Evolutionary conservation across 2,797 vertebrate species (phyloP).

Genomic region (Oryzias dopingdopingensis): DNA sequence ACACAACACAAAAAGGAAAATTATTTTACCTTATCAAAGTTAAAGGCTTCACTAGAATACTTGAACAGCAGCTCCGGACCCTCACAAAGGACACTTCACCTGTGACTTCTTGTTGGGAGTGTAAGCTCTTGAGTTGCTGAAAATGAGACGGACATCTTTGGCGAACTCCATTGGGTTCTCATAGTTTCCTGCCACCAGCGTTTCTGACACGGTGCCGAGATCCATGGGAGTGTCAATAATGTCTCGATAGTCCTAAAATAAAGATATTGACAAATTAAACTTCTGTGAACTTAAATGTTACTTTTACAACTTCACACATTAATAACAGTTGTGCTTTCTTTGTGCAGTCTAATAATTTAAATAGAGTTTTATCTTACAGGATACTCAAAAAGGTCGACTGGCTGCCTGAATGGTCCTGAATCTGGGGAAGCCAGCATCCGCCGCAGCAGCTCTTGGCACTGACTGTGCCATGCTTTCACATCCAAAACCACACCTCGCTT

Average conservation of each 20-base stretch:
- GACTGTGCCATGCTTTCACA: slow-evolving; percentile 82
- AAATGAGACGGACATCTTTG: slow-evolving; percentile 95
- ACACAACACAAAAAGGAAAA: background rate
- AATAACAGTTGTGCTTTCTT: too few species aligned
- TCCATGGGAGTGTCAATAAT: slow-evolving; percentile 98
- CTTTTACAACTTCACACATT: background rate
- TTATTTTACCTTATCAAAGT: background rate
- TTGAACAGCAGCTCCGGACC: background rate
- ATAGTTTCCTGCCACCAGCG: slow-evolving; percentile 87
- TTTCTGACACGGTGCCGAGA: slow-evolving; percentile 92
- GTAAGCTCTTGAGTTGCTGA: slow-evolving; percentile 98
- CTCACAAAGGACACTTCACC: slow-evolving; percentile 70
- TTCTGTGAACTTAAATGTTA: background rate
- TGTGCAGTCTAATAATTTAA: background rate
- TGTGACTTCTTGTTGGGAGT: slow-evolving; percentile 98
- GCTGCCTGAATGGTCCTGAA: slow-evolving; percentile 90
- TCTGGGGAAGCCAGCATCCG: slow-evolving; percentile 88
- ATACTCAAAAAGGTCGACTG: slow-evolving; percentile 88
- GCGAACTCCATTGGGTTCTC: slow-evolving; percentile 93
- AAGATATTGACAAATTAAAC: background rate
- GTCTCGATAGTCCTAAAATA: slow-evolving; percentile 87
- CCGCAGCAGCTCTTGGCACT: slow-evolving; percentile 87
- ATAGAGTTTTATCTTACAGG: slow-evolving; percentile 76
- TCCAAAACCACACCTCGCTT: slow-evolving; percentile 81
- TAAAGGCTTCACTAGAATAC: too few species aligned